A percentile compares a stretch with the other conserved stretches of the same genome.
Evolutionary conservation across 2,797 vertebrate genomes (phyloP).

Genomic region (Eospalax fontanierii): DNA sequence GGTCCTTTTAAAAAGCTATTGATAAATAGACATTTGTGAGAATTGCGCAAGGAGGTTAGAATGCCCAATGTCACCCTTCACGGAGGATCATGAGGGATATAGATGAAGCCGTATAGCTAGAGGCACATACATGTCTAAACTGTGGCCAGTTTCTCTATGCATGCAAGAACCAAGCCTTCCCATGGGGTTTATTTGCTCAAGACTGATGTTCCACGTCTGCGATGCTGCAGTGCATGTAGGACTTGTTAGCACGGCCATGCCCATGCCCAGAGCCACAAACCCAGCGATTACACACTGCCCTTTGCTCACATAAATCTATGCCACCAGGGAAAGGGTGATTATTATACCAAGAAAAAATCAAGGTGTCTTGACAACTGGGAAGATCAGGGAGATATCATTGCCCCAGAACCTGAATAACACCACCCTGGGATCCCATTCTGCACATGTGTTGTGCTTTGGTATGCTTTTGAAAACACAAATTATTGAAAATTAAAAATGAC

Average conservation of each 20-base stretch:
- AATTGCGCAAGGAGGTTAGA: neutral
- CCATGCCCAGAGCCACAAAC: neutral
- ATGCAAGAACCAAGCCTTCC: neutral
- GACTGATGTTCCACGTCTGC: neutral
- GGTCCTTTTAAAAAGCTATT: slow-evolving; percentile 6
- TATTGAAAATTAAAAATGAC: slow-evolving; percentile 16
- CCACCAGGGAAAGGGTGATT: neutral
- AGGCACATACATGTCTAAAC: neutral
- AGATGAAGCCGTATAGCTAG: neutral
- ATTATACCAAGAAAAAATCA: neutral
- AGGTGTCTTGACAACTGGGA: slow-evolving; percentile 10
- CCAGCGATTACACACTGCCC: neutral
- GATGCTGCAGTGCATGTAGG: neutral
- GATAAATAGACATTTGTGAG: neutral
- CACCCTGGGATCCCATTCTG: neutral
- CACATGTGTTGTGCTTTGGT: neutral
- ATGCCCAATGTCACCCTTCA: neutral
- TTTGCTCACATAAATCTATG: neutral
- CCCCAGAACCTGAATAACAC: neutral
- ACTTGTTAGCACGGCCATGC: neutral
- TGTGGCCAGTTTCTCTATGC: neutral
- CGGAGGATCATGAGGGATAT: neutral
- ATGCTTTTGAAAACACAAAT: neutral
- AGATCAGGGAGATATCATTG: neutral
- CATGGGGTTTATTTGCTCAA: slow-evolving; percentile 38